A percentile compares a stretch with the other conserved stretches of the same genome.
These are phyloP conservation scores for Leptinotarsa haldemani DNA, from an alignment of 2,888 invertebrate species.

Conservation along the genomic window DNA sequence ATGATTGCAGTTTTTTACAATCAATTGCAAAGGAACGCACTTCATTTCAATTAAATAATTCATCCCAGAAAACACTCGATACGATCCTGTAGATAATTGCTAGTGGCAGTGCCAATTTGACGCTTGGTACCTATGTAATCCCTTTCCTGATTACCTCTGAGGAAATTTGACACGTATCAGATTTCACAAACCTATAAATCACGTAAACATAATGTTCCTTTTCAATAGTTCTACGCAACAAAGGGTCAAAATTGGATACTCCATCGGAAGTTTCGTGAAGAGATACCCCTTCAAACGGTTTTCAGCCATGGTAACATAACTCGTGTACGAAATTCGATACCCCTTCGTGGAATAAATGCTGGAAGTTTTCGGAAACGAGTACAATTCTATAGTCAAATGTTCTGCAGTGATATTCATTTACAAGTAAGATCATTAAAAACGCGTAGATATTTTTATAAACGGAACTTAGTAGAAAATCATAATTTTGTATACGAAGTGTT, in stretches of 20 bases:
- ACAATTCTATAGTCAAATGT: slow-evolving; percentile 12
- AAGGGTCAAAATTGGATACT: slow-evolving; percentile 31
- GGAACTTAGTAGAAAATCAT: no score
- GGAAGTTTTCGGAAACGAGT: slow-evolving; percentile 11
- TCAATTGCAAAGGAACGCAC: no score
- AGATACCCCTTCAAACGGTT: slow-evolving; percentile 28
- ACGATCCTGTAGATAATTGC: no score
- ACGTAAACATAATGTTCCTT: background rate
- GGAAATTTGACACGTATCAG: slow-evolving; percentile 1
- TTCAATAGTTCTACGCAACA: slow-evolving; percentile 27
- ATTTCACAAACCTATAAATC: slow-evolving; percentile 23
- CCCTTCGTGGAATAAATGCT: slow-evolving; percentile 30
- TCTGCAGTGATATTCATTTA: background rate
- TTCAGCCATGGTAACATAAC: slow-evolving; percentile 29
- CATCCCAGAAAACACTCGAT: no score
- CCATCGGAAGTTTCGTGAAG: slow-evolving; percentile 8
- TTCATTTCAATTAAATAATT: no score
- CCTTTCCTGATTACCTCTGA: background rate
- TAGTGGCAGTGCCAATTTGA: background rate
- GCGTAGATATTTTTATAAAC: no score
- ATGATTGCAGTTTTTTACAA: no score
- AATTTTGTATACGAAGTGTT: no score
- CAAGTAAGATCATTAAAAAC: background rate
- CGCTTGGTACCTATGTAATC: background rate
- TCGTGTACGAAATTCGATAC: slow-evolving; percentile 35